Percentiles rank a stretch among this genome's conserved stretches.
Evolutionary conservation across 2,888 invertebrate species (phyloP).

Genomic region (Dynastes tityus): DNA sequence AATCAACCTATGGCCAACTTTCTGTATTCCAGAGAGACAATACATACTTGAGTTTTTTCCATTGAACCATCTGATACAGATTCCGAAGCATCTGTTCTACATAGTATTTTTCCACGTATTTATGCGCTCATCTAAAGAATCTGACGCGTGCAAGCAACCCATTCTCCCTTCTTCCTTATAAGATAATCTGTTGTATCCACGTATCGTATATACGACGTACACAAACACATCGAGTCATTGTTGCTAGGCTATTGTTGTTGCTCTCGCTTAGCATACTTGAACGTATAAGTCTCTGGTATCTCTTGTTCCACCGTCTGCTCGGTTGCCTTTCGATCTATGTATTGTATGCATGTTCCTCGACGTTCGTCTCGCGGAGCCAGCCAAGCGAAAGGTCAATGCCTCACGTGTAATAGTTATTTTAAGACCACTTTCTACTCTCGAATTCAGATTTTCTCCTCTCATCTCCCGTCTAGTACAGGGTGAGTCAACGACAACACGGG

Average conservation of each 20-base stretch:
- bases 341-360: not conserved
- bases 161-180: slow-evolving; percentile 1
- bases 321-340: slow-evolving; percentile 7
- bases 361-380: slow-evolving; percentile 12
- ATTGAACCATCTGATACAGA: too few species aligned
- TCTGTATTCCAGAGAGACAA: too few species aligned
- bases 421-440: slow-evolving; percentile 48
- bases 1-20: too few species aligned
- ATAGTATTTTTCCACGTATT: too few species aligned
- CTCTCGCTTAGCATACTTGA: slow-evolving; percentile 7
- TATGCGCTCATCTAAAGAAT: not conserved
- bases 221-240: slow-evolving; percentile 2
- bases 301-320: slow-evolving; percentile 23
- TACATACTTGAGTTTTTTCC: too few species aligned
- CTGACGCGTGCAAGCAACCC: not conserved
- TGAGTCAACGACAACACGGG: too few species aligned
- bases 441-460: slow-evolving; percentile 44
- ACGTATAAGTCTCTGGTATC: slow-evolving; percentile 16
- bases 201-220: not conserved
- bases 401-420: slow-evolving; percentile 46
- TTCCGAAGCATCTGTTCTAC: too few species aligned
- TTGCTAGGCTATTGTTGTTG: slow-evolving; percentile 29
- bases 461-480: not conserved
- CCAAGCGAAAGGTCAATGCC: slow-evolving; percentile 47
- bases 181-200: slow-evolving; percentile 11